Base-by-base conservation (phyloP, 2,888 invertebrate genomes). In the Venusia cambrica region DNA sequence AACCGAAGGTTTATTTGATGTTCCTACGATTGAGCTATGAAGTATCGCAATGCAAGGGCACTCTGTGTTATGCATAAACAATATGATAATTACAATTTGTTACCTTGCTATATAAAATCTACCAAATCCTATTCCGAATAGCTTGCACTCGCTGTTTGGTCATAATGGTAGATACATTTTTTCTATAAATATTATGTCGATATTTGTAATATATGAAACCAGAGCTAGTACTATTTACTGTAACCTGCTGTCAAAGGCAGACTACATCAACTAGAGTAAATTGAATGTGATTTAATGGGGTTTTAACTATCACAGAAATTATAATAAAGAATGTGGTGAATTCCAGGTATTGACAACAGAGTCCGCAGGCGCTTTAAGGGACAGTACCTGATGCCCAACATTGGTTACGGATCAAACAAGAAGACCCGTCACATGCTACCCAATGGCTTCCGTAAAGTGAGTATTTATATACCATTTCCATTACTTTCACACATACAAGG, bases 311-410 rank as follows among this genome's bases (percentile, higher is more conserved):
- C n/a, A n/a, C n/a, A 21, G 7, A 8, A 25, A 7, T n/a, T 26
- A 11, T 11, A 1, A 4, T 10, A 4, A 18, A 29, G 1, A 7
- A 20, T 12, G 9, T 26, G 2, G 5, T 25, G 18, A 1, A 9
- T 74, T 75, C 2, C 70, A 88, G 88, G 99, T 97, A 99, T 99
- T 87, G 99, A 99, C 89, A 99, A 99, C 93, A 93, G 99, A 87
- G 99, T 99, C 26, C 93, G 99, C 59, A 94, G 99, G 77, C 93
- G 98, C 60, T 99, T 99, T 90, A 99, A 99, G 94, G 99, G 99
- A 13, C 98, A 98, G 76, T 97, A 94, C 74, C 89, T 96, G 89
- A 99, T 99, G 99, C 99, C 99, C 51, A 98, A 94, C 77, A 98
- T 99, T 79, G 99, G 99, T 92, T 99, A 98, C 76, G 99, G 99